A percentile compares a stretch with the other conserved stretches of the same genome.
These are phyloP conservation scores for Sprattus sprattus DNA, from an alignment of 2,113 vertebrate species.

Conservation along the genomic window DNA sequence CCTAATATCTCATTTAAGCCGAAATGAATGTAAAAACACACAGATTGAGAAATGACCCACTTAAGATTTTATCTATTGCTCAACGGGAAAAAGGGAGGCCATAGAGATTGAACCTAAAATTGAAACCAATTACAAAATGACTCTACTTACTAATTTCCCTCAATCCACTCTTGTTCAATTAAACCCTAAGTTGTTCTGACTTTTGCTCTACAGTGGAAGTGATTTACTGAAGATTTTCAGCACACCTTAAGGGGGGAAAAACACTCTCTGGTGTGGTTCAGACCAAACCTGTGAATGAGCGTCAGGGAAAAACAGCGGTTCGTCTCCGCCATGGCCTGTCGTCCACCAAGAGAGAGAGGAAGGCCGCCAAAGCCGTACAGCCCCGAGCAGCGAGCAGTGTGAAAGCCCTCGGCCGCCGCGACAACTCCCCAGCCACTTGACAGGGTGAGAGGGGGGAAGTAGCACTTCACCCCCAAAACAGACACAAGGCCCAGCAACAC, in stretches of 20 bases:
- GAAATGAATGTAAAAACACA: too few species aligned
- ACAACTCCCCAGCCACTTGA: conserved; percentile 72
- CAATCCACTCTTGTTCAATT: background rate
- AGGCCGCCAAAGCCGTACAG: too few species aligned
- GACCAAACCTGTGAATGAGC: background rate
- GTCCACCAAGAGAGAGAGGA: background rate
- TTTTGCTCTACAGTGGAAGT: background rate
- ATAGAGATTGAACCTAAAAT: background rate
- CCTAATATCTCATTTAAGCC: too few species aligned
- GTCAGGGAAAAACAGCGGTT: background rate
- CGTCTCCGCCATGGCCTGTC: too few species aligned
- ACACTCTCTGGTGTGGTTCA: background rate
- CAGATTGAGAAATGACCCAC: too few species aligned
- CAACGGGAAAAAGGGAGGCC: background rate
- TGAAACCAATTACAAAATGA: background rate
- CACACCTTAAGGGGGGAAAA: background rate
- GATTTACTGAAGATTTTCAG: background rate
- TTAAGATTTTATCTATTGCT: background rate
- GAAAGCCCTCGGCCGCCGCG: conserved; percentile 45
- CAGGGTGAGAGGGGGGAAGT: conserved; percentile 66
- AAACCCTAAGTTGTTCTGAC: background rate
- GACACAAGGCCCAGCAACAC: conserved; percentile 71
- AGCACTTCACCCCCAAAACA: conserved; percentile 74
- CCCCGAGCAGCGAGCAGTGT: background rate
- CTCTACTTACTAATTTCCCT: background rate